Percentiles rank a stretch among this genome's conserved stretches.
Conservation (phyloP, 2,797 vertebrate species). For the Phoeniculus purpureus region DNA sequence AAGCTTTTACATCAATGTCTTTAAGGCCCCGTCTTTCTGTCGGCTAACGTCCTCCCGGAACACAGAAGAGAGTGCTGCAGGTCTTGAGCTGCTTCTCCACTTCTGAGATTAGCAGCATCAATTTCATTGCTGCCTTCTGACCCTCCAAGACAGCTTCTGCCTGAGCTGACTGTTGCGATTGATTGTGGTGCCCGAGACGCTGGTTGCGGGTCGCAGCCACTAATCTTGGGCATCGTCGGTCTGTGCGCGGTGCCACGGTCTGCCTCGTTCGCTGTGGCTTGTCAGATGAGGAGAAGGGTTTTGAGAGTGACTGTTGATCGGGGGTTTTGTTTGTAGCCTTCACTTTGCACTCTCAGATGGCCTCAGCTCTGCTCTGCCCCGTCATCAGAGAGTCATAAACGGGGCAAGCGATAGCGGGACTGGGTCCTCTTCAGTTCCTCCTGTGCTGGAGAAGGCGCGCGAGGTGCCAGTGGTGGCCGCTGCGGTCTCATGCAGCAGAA, state of each 20-base stretch:
- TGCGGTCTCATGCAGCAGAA: not conserved
- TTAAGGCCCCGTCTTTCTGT: not conserved
- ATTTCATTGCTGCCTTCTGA: not conserved
- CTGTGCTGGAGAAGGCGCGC: accelerated
- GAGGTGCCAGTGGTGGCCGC: not conserved
- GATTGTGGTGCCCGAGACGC: not conserved
- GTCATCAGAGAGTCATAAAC: not conserved
- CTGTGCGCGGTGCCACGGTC: not conserved
- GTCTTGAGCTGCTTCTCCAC: not conserved
- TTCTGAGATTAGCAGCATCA: not conserved
- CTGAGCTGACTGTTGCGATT: not conserved
- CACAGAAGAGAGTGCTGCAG: not conserved
- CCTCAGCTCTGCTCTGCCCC: not conserved
- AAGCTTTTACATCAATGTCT: not conserved
- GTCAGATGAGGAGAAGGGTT: not conserved
- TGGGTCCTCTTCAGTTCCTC: not conserved
- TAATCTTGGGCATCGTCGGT: not conserved
- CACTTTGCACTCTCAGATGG: not conserved
- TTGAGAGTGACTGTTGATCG: not conserved
- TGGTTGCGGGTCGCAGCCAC: not conserved
- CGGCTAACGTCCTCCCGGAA: not conserved
- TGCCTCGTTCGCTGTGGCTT: not conserved
- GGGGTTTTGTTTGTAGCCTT: not conserved
- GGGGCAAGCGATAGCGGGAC: not conserved
- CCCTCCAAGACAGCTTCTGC: not conserved